phyloP scores from a whole-genome alignment of 2,797 vertebrate species.

The Acipenser ruthenus region DNA sequence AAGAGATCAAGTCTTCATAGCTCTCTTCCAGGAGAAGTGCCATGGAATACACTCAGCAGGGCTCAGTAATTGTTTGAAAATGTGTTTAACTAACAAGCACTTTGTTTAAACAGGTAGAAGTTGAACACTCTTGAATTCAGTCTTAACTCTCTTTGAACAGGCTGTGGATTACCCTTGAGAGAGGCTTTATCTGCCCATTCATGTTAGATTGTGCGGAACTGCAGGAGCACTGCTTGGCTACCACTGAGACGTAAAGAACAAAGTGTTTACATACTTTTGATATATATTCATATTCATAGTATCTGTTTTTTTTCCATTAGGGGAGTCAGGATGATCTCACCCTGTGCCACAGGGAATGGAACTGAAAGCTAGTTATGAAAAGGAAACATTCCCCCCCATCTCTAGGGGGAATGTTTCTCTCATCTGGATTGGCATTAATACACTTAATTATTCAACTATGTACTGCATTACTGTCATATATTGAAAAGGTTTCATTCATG shows the following conservation, averaged over 20 bases:
- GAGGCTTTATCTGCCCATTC: slow-evolving; percentile 26
- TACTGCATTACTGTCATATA: too few species aligned
- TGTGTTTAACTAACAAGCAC: slow-evolving; percentile 10
- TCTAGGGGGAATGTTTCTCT: too few species aligned
- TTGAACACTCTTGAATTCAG: slow-evolving; percentile 8
- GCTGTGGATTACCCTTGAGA: slow-evolving; percentile 7
- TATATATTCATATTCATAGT: slow-evolving; percentile 35
- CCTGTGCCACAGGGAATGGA: slow-evolving; percentile 6
- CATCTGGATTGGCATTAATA: too few species aligned
- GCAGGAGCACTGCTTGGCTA: slow-evolving; percentile 23
- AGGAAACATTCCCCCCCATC: too few species aligned
- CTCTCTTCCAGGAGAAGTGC: not conserved
- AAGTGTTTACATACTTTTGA: slow-evolving; percentile 44
- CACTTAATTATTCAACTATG: too few species aligned
- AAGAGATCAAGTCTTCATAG: not conserved
- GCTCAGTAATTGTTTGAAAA: slow-evolving; percentile 6
- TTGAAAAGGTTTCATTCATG: too few species aligned
- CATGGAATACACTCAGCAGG: slow-evolving; percentile 4
- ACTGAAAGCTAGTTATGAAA: not conserved
- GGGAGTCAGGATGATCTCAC: slow-evolving; percentile 5
- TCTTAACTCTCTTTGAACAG: slow-evolving; percentile 3
- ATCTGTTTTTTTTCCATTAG: slow-evolving; percentile 2
- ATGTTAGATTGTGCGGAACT: slow-evolving; percentile 25
- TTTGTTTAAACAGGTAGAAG: slow-evolving; percentile 15
- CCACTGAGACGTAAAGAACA: slow-evolving; percentile 17